Base-by-base conservation (phyloP, 1,140 invertebrate species). In the Dryas iulia region DNA sequence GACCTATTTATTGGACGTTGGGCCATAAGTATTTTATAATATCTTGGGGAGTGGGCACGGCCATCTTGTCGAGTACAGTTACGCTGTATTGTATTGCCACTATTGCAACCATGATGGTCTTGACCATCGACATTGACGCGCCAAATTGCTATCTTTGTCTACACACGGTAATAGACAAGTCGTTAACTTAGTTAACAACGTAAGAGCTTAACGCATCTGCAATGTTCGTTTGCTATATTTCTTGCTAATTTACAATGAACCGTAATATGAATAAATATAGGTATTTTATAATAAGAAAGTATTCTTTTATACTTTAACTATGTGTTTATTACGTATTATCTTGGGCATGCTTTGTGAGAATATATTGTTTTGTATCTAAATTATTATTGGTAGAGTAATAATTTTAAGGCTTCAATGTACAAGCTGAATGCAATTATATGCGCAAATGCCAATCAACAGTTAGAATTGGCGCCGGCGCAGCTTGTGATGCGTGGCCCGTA, bases 401-500 rank as follows among this genome's bases (percentile, higher is more conserved):
- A 47, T 8, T 47, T 47, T 21, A 54, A 62, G 53, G 12, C 59
- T 64, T 14, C 62, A 56, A 66, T 63, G 33, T 62, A 68, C 26
- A 60, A 74, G 76, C 58, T 64, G 69, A 72, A 73, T 54, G 62
- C 71, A 78, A 76, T 73, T 73, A 76, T 71, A 81, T 86, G 82
- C 79, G 76, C 83, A 81, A 89, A 87, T 82, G 82, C 80, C 82
- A 79, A 68, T 77, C 77, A 86, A 89, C 89, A 91, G 89, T 91
- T 91, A 89, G 79, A 66, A 57, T 57, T 74, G 89, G 89, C 89
- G 89, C 87, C 89, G 76, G 60, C 70, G 76, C 75, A 81, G 78
- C 72, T 91, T 87, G 82, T 74, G 80, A 91, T 91, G 86, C 89
- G 79, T 80, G 74, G 60, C 85, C 78, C 85, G 89, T 87, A 89